phyloP scores from a whole-genome alignment of 2,797 vertebrate genomes.

The Zenarchopterus dispar region DNA sequence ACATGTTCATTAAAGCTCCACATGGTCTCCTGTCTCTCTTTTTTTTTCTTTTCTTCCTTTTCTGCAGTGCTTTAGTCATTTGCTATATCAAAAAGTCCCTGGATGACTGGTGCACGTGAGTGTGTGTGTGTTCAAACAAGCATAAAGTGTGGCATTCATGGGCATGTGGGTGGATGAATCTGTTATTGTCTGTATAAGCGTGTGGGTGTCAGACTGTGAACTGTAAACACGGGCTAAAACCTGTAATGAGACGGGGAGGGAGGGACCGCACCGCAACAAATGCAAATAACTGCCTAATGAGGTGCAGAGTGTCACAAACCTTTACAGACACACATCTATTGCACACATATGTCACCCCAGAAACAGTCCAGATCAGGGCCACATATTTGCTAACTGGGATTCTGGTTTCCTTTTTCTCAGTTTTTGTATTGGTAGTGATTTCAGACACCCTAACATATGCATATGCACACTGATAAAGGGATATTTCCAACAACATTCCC shows the following conservation, averaged over 20 bases:
- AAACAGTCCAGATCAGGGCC: too few relatives aligned
- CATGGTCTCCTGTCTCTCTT: conserved; percentile 39
- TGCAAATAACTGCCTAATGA: conserved; percentile 43
- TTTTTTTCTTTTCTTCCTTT: conserved; percentile 43
- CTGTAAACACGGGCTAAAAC: conserved; percentile 54
- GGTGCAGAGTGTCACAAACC: conserved; percentile 15
- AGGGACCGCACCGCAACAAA: conserved; percentile 19
- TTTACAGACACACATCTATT: not conserved
- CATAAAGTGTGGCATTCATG: conserved; percentile 55
- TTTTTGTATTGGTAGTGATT: too few relatives aligned
- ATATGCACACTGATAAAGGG: too few relatives aligned
- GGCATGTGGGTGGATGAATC: conserved; percentile 54
- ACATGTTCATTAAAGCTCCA: conserved; percentile 59
- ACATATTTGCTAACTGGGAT: too few relatives aligned
- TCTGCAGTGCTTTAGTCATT: conserved; percentile 71
- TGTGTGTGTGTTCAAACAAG: conserved; percentile 38
- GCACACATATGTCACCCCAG: too few relatives aligned
- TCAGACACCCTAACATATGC: too few relatives aligned
- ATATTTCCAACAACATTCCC: not conserved
- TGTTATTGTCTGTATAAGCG: conserved; percentile 32
- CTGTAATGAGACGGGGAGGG: conserved; percentile 58
- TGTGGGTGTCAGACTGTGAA: conserved; percentile 35
- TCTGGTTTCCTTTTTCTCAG: too few relatives aligned
- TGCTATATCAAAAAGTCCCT: conserved; percentile 71
- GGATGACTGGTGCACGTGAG: conserved; percentile 41